phyloP scores from a whole-genome alignment of 2,888 invertebrate species.

The Nephrotoma flavescens region DNA sequence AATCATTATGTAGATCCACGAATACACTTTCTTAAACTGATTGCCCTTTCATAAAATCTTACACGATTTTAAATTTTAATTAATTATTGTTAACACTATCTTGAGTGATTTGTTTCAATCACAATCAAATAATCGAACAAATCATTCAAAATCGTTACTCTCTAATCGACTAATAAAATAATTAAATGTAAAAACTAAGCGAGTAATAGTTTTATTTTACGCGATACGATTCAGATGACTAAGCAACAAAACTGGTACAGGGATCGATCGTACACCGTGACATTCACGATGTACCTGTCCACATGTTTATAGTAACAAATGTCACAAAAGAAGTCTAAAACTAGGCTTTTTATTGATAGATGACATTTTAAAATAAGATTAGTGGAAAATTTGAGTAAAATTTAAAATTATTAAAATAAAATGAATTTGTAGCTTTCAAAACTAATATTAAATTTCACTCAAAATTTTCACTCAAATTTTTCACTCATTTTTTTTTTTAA shows the following conservation, averaged over 20 bases:
- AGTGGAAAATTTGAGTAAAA: too few species aligned
- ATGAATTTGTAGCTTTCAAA: too few species aligned
- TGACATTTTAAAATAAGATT: too few species aligned
- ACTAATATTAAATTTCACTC: too few species aligned
- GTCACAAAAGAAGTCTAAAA: too few species aligned
- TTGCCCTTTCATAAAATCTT: too few species aligned
- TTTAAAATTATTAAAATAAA: too few species aligned
- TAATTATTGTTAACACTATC: not conserved
- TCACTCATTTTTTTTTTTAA: too few species aligned
- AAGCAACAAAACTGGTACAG: not conserved
- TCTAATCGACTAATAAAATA: not conserved
- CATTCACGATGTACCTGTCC: not conserved
- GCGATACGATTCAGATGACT: not conserved
- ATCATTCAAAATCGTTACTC: not conserved
- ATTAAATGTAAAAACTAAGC: not conserved
- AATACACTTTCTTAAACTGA: too few species aligned
- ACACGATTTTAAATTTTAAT: not conserved
- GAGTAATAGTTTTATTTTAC: not conserved
- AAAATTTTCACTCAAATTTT: too few species aligned
- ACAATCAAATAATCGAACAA: not conserved
- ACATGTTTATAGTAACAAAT: not conserved
- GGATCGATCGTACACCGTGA: not conserved
- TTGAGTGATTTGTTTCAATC: not conserved
- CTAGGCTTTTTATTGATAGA: too few species aligned
- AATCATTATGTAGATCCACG: too few species aligned